These are phyloP conservation scores for Bedellia somnulentella DNA, from an alignment of 2,888 invertebrate genomes.

Conservation along the genomic window DNA sequence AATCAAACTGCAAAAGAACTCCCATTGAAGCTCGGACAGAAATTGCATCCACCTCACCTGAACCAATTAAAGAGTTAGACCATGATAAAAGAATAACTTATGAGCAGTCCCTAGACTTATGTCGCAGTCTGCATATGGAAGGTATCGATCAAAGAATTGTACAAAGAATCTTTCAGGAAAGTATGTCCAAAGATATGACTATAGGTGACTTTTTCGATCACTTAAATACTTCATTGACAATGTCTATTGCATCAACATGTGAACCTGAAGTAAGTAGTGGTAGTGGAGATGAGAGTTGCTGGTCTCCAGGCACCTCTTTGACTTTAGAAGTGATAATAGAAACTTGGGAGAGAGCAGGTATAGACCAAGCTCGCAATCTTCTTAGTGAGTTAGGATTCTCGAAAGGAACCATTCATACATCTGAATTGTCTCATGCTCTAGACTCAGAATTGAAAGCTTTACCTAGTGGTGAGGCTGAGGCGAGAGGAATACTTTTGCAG, in stretches of 20 bases:
- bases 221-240: conserved; percentile 30
- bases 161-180: conserved; percentile 31
- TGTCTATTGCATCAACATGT: conserved; percentile 20
- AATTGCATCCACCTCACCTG: conserved; percentile 32
- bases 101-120: conserved; percentile 33
- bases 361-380: conserved; percentile 65
- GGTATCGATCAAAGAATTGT: conserved; percentile 30
- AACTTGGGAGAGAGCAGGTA: conserved; percentile 73
- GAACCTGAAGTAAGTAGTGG: not conserved
- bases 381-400: conserved; percentile 70
- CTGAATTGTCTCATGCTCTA: conserved; percentile 66
- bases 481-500: conserved; percentile 38
- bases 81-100: conserved; percentile 34
- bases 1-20: no score
- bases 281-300: conserved; percentile 13
- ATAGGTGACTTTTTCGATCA: conserved; percentile 42
- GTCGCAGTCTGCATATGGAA: conserved; percentile 35
- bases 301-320: conserved; percentile 14
- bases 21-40: not conserved
- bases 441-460: conserved; percentile 64
- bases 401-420: conserved; percentile 56
- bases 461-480: conserved; percentile 15
- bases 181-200: conserved; percentile 20
- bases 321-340: conserved; percentile 63
- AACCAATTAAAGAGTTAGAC: conserved; percentile 16